A percentile compares a stretch with the other conserved stretches of the same genome.
phyloP scores from a whole-genome alignment of 23 tunicate species.

The Halocynthia roretzi region DNA sequence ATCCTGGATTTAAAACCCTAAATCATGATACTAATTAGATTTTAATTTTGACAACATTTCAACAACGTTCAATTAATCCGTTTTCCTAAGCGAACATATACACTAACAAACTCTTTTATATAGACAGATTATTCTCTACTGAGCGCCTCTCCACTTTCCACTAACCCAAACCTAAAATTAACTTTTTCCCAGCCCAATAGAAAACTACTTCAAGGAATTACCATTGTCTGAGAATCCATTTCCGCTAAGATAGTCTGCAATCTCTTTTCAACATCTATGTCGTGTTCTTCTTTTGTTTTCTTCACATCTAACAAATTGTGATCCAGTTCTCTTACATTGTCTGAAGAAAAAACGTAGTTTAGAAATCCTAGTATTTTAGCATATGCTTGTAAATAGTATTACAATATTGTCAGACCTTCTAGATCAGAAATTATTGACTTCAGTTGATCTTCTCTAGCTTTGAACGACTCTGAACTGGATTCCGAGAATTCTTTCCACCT shows the following conservation, averaged over 20 bases:
- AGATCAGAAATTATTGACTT: slow-evolving; percentile 3
- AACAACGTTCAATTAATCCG: too few species aligned
- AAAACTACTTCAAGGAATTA: background rate
- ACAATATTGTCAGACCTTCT: slow-evolving; percentile 7
- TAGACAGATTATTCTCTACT: too few species aligned
- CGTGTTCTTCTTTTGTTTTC: slow-evolving; percentile 40
- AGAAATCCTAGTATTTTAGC: background rate
- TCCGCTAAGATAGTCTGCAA: slow-evolving; percentile 57
- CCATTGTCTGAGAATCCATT: slow-evolving; percentile 66
- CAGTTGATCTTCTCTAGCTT: slow-evolving; percentile 10
- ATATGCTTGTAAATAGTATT: too few species aligned
- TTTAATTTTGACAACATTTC: too few species aligned
- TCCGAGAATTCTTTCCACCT: slow-evolving; percentile 20
- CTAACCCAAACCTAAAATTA: background rate
- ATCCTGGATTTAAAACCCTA: background rate
- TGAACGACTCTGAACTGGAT: slow-evolving; percentile 2
- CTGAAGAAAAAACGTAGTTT: background rate
- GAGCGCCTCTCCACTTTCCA: too few species aligned
- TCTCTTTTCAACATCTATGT: slow-evolving; percentile 40
- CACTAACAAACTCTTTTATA: too few species aligned
- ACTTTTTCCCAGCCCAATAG: background rate
- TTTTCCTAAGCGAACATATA: too few species aligned
- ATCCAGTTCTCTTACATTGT: slow-evolving; percentile 11
- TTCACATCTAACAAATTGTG: background rate
- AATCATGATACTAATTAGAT: too few species aligned